Percentiles rank a stretch among this genome's conserved stretches.
Conservation (phyloP, 2,797 vertebrate species). For the Sandelia bainsii region DNA sequence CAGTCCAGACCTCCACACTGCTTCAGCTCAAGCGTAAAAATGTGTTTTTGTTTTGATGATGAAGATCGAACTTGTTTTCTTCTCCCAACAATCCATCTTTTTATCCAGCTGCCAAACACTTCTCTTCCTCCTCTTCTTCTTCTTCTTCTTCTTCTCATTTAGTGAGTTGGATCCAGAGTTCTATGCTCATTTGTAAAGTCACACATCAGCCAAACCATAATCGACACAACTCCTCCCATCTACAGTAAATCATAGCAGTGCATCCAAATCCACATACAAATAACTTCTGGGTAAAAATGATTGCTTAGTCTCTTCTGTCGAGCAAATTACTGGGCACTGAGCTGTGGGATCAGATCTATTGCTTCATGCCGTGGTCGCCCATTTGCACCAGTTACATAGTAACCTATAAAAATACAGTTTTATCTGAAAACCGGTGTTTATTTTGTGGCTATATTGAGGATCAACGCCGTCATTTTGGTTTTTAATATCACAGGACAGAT, state of each 20-base stretch:
- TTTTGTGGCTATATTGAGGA: background rate
- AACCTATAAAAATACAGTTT: conserved; percentile 8
- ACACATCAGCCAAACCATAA: conserved; percentile 59
- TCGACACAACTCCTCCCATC: conserved; percentile 41
- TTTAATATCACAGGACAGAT: conserved; percentile 2
- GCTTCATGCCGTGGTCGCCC: background rate
- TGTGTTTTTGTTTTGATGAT: conserved; percentile 37
- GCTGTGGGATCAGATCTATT: background rate
- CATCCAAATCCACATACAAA: conserved; percentile 33
- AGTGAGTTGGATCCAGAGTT: conserved; percentile 24
- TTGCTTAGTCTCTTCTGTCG: conserved; percentile 16
- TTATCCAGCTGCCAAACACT: conserved; percentile 14
- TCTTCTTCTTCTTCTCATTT: conserved; percentile 30
- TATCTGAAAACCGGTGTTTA: background rate
- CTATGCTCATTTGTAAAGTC: conserved; percentile 41
- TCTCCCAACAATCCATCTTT: conserved; percentile 18
- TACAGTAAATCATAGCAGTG: conserved; percentile 38
- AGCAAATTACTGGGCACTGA: conserved; percentile 1
- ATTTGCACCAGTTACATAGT: conserved; percentile 13
- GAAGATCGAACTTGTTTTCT: conserved; percentile 32
- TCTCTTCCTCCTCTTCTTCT: conserved; percentile 18
- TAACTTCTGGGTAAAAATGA: conserved; percentile 7
- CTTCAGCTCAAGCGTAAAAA: conserved; percentile 6
- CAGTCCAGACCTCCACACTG: background rate
- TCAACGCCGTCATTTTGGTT: conserved; percentile 10